Percentiles rank a stretch among this genome's conserved stretches.
Evolutionary conservation across 2,113 vertebrate species (phyloP).

Genomic region (Hydrolagus affinis): DNA sequence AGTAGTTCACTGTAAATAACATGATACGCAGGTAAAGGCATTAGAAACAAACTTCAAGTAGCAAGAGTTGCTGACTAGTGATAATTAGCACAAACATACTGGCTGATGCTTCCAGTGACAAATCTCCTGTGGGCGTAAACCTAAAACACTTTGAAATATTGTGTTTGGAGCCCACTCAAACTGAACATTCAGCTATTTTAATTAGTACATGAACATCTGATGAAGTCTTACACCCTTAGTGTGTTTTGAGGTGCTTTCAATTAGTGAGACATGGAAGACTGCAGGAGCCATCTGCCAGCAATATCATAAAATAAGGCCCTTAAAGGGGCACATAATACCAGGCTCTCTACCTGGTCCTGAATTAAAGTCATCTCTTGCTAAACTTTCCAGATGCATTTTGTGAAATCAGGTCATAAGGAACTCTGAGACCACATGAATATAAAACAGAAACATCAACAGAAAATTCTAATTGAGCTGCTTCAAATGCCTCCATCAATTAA

Average conservation of each 20-base stretch:
- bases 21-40: neutral
- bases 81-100: slow-evolving; percentile 21
- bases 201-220: slow-evolving; percentile 31
- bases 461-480: neutral
- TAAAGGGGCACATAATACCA: neutral
- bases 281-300: slow-evolving; percentile 30
- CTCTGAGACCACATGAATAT: neutral
- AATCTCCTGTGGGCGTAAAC: slow-evolving; percentile 17
- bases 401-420: neutral
- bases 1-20: too few species aligned
- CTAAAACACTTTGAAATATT: slow-evolving; percentile 22
- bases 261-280: slow-evolving; percentile 25
- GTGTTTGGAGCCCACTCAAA: slow-evolving; percentile 30
- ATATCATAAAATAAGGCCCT: slow-evolving; percentile 17
- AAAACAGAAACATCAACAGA: neutral
- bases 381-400: neutral
- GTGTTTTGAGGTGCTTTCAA: slow-evolving; percentile 29
- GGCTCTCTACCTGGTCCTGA: neutral
- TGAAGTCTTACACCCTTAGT: slow-evolving; percentile 28
- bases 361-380: neutral
- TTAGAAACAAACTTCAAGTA: slow-evolving; percentile 3
- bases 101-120: slow-evolving; percentile 6
- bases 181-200: slow-evolving; percentile 30
- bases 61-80: neutral
- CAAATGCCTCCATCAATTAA: neutral